Conservation (phyloP, 2,797 vertebrate species). For the Menidia menidia region DNA sequence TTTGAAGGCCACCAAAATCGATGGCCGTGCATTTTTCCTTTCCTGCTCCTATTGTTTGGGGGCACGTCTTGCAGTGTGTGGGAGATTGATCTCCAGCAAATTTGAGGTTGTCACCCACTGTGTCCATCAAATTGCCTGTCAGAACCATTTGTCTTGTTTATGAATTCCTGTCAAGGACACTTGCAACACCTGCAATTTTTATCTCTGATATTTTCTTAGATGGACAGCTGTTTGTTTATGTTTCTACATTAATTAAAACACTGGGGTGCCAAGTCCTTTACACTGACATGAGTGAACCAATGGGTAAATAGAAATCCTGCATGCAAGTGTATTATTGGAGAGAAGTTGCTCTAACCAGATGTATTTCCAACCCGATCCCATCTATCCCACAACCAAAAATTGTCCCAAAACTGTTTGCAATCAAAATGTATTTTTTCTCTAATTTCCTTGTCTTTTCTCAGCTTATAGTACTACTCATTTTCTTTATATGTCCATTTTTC, state of each 20-base stretch:
- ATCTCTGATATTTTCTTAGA: conserved; percentile 30
- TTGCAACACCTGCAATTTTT: conserved; percentile 14
- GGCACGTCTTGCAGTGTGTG: conserved; percentile 7
- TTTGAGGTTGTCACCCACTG: conserved; percentile 52
- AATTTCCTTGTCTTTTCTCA: conserved; percentile 49
- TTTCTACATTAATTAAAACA: conserved; percentile 50
- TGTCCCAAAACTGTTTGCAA: conserved; percentile 39
- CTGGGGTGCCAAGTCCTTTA: conserved; percentile 8
- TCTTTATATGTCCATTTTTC: conserved; percentile 64
- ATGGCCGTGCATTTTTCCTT: conserved; percentile 39
- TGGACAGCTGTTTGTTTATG: conserved; percentile 34
- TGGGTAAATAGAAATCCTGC: conserved; percentile 45
- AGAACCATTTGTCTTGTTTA: conserved; percentile 56
- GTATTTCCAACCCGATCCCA: conserved; percentile 44
- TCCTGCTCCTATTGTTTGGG: conserved; percentile 19
- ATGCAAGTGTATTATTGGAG: conserved; percentile 14
- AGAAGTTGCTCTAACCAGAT: conserved; percentile 37
- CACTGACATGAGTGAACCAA: conserved; percentile 32
- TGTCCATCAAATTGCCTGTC: conserved; percentile 57
- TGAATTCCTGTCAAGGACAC: conserved; percentile 44
- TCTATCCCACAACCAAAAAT: conserved; percentile 30
- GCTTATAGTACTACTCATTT: conserved; percentile 74
- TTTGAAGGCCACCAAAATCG: conserved; percentile 45
- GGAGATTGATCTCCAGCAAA: conserved; percentile 55
- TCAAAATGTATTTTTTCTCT: conserved; percentile 43